These are phyloP conservation scores for Sebastes taczanowskii DNA, from an alignment of 2,797 vertebrate genomes.

Conservation along the genomic window DNA sequence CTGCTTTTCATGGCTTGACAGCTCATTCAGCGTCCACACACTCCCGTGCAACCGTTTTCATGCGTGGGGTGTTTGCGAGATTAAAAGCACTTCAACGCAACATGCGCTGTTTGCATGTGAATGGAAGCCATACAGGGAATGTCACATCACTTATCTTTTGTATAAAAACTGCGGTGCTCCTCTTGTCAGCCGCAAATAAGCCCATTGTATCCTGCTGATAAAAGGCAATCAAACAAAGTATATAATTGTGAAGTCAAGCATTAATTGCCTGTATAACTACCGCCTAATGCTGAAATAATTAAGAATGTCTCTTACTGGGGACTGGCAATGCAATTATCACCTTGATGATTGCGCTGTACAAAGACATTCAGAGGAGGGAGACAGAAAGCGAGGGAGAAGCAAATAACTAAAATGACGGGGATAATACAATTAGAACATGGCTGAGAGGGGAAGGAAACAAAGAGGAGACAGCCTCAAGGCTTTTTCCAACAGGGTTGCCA, in stretches of 20 bases:
- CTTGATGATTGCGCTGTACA: constrained; percentile 76
- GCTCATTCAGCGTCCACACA: constrained; percentile 46
- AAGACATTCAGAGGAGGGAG: constrained; percentile 70
- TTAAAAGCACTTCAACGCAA: constrained; percentile 68
- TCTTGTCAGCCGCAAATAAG: constrained; percentile 72
- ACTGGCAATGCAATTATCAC: constrained; percentile 80
- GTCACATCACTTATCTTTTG: constrained; percentile 75
- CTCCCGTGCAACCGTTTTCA: constrained; percentile 41
- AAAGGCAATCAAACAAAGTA: constrained; percentile 82
- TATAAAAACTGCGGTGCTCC: constrained; percentile 61
- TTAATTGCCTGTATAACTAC: constrained; percentile 81
- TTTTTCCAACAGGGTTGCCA: constrained; percentile 71
- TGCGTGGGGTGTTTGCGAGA: constrained; percentile 37
- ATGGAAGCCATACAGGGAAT: constrained; percentile 55
- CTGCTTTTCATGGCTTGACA: constrained; percentile 51
- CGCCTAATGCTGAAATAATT: constrained; percentile 80
- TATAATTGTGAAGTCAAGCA: constrained; percentile 81
- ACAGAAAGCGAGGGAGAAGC: constrained; percentile 56
- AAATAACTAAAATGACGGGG: constrained; percentile 73
- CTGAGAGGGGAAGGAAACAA: constrained; percentile 72
- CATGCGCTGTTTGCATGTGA: constrained; percentile 70
- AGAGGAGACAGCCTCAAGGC: constrained; percentile 69
- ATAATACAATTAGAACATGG: constrained; percentile 74
- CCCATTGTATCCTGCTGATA: constrained; percentile 74
- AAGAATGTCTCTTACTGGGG: constrained; percentile 78